Conservation (phyloP, 2,797 vertebrate species). For the Poeciliopsis turneri region DNA sequence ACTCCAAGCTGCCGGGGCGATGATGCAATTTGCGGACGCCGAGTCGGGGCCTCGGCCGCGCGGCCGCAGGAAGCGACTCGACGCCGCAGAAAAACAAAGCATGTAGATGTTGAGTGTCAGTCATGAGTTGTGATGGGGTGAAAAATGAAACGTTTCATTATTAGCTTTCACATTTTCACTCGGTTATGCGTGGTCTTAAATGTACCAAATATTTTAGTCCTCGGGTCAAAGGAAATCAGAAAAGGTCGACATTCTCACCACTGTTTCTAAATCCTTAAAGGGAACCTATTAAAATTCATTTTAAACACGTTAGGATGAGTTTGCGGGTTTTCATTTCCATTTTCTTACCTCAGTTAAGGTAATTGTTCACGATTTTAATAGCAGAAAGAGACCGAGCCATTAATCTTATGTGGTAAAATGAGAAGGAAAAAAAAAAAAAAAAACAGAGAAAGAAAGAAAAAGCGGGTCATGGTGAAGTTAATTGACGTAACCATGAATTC, state of each 20-base stretch:
- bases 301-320: no score
- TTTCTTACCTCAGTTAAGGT: neutral
- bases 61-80: neutral
- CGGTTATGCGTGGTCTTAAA: neutral
- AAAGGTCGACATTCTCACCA: neutral
- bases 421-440: neutral
- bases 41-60: neutral
- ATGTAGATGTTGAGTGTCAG: neutral
- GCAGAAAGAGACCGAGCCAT: neutral
- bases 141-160: neutral
- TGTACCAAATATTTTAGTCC: neutral
- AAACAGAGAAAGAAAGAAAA: neutral
- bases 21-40: conserved; percentile 14
- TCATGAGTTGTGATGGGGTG: neutral
- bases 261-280: neutral
- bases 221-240: neutral
- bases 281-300: no score
- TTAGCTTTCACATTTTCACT: neutral
- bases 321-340: no score
- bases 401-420: neutral
- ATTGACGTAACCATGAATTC: neutral
- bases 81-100: neutral
- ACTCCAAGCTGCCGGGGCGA: conserved; percentile 26
- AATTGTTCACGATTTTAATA: neutral
- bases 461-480: neutral